Percentiles rank a stretch among this genome's conserved stretches.
phyloP scores from a whole-genome alignment of 2,888 invertebrate species.

The Shargacucullia verbasci region DNA sequence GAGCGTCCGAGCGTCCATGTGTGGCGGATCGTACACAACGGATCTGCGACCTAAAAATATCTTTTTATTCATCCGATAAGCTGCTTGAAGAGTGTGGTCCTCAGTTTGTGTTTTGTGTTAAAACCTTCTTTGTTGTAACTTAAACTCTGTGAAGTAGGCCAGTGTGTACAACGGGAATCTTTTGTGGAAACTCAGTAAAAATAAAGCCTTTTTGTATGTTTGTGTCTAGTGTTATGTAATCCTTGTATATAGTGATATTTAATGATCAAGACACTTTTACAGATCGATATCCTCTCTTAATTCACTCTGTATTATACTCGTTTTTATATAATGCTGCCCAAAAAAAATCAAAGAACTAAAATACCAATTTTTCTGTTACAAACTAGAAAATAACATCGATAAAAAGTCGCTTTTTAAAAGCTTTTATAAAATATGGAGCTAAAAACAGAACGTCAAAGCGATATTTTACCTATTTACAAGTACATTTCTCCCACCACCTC shows the following conservation, averaged over 20 bases:
- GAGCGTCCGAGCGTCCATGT: constrained; percentile 43
- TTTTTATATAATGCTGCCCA: too few species aligned
- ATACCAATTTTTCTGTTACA: too few species aligned
- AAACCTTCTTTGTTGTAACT: constrained; percentile 43
- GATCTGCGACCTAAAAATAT: constrained; percentile 56
- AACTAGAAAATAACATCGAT: constrained; percentile 21
- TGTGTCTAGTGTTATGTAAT: too few species aligned
- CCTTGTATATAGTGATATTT: too few species aligned
- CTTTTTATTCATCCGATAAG: constrained; percentile 55
- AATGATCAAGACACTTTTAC: too few species aligned
- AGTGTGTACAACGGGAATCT: constrained; percentile 4
- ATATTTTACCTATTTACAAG: constrained; percentile 41
- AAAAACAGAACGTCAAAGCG: constrained; percentile 49
- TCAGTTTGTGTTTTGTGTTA: constrained; percentile 39
- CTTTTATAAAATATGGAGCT: constrained; percentile 22
- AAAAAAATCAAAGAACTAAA: too few species aligned
- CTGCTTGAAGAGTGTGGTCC: constrained; percentile 45
- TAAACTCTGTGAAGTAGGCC: constrained; percentile 20
- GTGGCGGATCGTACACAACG: constrained; percentile 45
- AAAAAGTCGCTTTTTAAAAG: constrained; percentile 35
- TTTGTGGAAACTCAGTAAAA: neutral
- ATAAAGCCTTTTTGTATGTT: too few species aligned
- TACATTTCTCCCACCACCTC: constrained; percentile 42
- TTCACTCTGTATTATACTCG: too few species aligned
- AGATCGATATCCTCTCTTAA: too few species aligned